These are phyloP conservation scores for Sclerurus mexicanus DNA, from an alignment of 2,113 vertebrate species.

Conservation along the genomic window DNA sequence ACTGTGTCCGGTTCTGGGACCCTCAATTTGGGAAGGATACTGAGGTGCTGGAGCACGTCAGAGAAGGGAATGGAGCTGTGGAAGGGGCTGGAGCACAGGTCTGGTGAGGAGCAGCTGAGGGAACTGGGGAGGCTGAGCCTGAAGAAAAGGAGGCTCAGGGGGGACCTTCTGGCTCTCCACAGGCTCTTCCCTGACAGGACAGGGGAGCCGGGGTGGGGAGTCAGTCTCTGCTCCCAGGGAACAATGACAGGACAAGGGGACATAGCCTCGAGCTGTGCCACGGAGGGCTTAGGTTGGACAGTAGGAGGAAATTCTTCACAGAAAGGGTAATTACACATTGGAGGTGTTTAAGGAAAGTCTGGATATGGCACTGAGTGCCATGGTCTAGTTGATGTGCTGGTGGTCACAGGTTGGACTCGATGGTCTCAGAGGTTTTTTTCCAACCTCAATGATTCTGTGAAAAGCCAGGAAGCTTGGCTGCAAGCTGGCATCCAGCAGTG, in stretches of 20 bases:
- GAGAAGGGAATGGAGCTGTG: not conserved
- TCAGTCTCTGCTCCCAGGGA: not conserved
- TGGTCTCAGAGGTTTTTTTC: not conserved
- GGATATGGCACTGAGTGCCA: not conserved
- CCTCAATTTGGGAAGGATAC: not conserved
- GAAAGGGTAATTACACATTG: not conserved
- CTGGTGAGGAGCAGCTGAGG: not conserved
- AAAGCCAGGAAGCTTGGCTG: not conserved
- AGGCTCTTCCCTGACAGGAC: not conserved
- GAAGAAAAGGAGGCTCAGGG: not conserved
- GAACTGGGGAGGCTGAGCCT: not conserved
- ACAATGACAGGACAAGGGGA: not conserved
- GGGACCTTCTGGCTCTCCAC: not conserved
- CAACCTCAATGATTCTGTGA: not conserved
- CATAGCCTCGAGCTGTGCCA: not conserved
- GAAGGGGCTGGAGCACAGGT: not conserved
- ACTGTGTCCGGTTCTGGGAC: not conserved
- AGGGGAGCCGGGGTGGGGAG: not conserved
- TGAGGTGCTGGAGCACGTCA: not conserved
- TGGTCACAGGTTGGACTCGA: not conserved
- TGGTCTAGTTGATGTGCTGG: not conserved
- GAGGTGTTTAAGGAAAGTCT: not conserved
- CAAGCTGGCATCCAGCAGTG: fast-evolving
- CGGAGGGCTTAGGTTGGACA: not conserved
- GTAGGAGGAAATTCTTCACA: not conserved